Evolutionary conservation across 2,797 vertebrate species (phyloP).

Genomic region (Clarias laeviceps): DNA sequence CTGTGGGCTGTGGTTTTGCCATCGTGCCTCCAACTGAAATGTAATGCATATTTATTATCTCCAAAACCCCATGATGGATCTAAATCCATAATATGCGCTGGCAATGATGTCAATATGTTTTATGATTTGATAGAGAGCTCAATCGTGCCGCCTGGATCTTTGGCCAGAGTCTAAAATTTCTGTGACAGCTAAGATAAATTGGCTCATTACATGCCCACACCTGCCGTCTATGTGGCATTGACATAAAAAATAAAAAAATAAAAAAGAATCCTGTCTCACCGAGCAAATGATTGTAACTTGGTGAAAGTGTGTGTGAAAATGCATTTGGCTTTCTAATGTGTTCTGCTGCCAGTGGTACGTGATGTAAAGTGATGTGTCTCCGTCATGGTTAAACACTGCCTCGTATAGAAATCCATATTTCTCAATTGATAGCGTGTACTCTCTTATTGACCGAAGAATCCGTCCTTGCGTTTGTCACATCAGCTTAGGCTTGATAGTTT

Average conservation of each 20-base stretch:
- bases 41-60: constrained; percentile 29
- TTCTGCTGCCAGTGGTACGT: constrained; percentile 19
- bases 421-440: constrained; percentile 25
- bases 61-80: constrained; percentile 42
- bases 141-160: constrained; percentile 68
- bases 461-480: constrained; percentile 12
- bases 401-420: constrained; percentile 44
- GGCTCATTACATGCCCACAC: constrained; percentile 76
- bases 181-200: constrained; percentile 79
- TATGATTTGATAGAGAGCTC: constrained; percentile 78
- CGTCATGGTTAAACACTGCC: constrained; percentile 60
- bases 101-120: constrained; percentile 73
- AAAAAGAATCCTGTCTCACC: constrained; percentile 54
- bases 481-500: constrained; percentile 18
- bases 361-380: constrained; percentile 44
- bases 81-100: constrained; percentile 54
- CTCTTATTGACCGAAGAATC: constrained; percentile 23
- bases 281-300: constrained; percentile 52
- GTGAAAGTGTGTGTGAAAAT: constrained; percentile 56
- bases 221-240: constrained; percentile 72
- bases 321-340: constrained; percentile 43
- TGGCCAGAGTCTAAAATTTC: constrained; percentile 77
- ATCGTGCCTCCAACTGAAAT: background rate
- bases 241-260: constrained; percentile 51
- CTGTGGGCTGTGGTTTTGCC: background rate